Base-by-base conservation (phyloP, 2,113 vertebrate species). In the Pygathrix nemaeus region DNA sequence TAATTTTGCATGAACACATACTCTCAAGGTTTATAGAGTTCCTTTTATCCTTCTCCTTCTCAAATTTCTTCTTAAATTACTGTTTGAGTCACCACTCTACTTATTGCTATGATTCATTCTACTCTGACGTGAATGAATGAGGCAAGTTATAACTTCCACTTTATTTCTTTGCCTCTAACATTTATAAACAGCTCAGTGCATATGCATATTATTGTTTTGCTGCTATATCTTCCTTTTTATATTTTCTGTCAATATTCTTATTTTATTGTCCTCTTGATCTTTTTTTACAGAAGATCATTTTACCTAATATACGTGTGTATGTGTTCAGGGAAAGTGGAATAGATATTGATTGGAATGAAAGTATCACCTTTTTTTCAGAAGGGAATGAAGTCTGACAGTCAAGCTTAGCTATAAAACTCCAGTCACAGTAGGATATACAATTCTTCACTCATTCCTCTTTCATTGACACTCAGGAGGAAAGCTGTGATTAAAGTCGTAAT, bases 101-200 rank as follows among this genome's bases (percentile, higher is more conserved):
- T 35, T 59, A 43, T 87, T 72, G 32, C 80, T 90, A 20, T 96
- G 96, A 97, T 48, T 97, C 94, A 94, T 78, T 88, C 57, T 45
- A 32, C 20, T 88, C 55, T 97, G 84, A 95, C 8, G 45, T 97
- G 81, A 88, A 61, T 35, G 45, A 48, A 90, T 73, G 45, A 93
- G 50, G 35, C 50, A 91, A 43, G 78, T 50, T 80, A 8, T 90
- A 32, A 95, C 18, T 94, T 95, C 57, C 4, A n/a, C 91, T 95
- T 92, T 81, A 82, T 59, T 93, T 85, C 5, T 52, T 88, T 78
- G 32, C 45, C 48, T 81, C 30, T 85, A 8, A 64, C 59, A 70
- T 88, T 38, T 92, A 64, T 66, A 94, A 96, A 72, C 23, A 90
- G 14, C 30, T 86, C 38, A 52, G 50, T 52, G 38, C 27, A 30